Evolutionary conservation across 2,113 vertebrate species (phyloP), one percentile per base, ranked within the genome.

Genomic region (Cettia cetti): DNA sequence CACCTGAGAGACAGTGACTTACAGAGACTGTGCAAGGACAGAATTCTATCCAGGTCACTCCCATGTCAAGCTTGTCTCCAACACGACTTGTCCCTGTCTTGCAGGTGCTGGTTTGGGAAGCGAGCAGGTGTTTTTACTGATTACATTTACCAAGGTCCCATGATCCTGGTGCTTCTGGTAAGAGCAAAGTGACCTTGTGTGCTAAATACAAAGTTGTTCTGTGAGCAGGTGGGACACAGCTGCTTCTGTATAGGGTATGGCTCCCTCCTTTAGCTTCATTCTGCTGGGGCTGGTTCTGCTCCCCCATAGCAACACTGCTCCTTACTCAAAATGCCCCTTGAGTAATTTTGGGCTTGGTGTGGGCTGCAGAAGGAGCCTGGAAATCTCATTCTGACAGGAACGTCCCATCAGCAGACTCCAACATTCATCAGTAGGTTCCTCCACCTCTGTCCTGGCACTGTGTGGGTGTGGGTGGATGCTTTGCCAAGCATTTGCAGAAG

Each of bases 91-190:
- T 89, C 52, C 81, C 96, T 89, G 59, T 45, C 50, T 97, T 97
- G 71, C 96, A 99, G 99, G 97, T 99, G 99, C 98, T 99, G 99
- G 99, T 99, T 99, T 96, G 99, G 99, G 95, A 99, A 99, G 97
- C 96, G 97, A 66, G 97, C 99, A 0, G 99, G 99, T 28, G 98
- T 99, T 27, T 99, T 99, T 82, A 99, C 99, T 0, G 99, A 99
- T 95, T 99, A 99, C 97, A 99, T 99, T 97, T 99, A 99, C 97
- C 99, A 99, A 95, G 99, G 99, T 9, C 99, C 99, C 66, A 99
- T 99, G 98, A 99, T 99, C 77, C 97, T 99, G 37, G 99, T 99
- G 92, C 97, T 99, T 39, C 98, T 99, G 99, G 99, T 99, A 97
- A 99, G 99, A 87, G 74, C 68, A 70, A 44, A 82, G 75, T 2